phyloP scores from a whole-genome alignment of 2,113 vertebrate genomes.

The Barbus barbus region DNA sequence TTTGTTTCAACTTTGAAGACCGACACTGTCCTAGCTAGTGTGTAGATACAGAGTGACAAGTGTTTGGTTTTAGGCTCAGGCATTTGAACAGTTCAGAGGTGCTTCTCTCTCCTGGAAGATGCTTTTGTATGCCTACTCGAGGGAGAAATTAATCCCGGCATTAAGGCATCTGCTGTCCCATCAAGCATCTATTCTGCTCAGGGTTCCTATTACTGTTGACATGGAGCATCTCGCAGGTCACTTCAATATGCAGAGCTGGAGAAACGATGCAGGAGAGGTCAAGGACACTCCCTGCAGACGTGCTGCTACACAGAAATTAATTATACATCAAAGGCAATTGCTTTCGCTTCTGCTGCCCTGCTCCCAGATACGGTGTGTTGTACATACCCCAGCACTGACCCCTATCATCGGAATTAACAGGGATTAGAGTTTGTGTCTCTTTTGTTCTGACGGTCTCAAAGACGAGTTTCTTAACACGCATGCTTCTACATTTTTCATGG shows the following conservation, averaged over 20 bases:
- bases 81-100: not conserved
- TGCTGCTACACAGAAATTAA: slow-evolving; percentile 62
- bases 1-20: not conserved
- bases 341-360: slow-evolving; percentile 36
- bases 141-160: slow-evolving; percentile 16
- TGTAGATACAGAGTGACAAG: not conserved
- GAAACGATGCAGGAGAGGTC: slow-evolving; percentile 56
- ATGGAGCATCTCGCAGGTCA: slow-evolving; percentile 51
- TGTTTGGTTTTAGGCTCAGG: not conserved
- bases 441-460: slow-evolving; percentile 49
- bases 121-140: not conserved
- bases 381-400: slow-evolving; percentile 47
- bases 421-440: slow-evolving; percentile 51
- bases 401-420: slow-evolving; percentile 53
- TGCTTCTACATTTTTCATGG: slow-evolving; percentile 11
- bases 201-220: slow-evolving; percentile 18
- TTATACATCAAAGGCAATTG: slow-evolving; percentile 65
- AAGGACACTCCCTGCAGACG: slow-evolving; percentile 57
- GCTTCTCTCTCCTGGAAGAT: not conserved
- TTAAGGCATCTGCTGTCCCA: slow-evolving; percentile 23
- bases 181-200: slow-evolving; percentile 16
- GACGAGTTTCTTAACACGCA: slow-evolving; percentile 1
- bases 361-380: slow-evolving; percentile 34
- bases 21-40: not conserved
- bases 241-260: slow-evolving; percentile 60